Evolutionary conservation across 1,140 invertebrate genomes (phyloP), one percentile per base, ranked within the genome.

Genomic region (Drosophila neocordata): DNA sequence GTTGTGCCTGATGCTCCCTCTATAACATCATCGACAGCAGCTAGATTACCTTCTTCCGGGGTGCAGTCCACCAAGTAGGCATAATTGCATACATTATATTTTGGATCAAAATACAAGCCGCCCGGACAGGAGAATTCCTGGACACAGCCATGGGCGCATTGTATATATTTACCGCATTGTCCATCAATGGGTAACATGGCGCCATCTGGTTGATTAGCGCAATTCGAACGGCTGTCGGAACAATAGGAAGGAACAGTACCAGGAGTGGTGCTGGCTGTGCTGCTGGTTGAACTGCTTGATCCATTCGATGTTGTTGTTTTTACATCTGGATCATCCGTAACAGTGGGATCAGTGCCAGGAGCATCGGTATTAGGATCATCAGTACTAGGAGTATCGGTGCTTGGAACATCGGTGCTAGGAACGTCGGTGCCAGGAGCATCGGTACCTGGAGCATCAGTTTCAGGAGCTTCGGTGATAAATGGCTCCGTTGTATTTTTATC

Each of bases 1-100:
- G 56, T 52, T 2, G 69, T 77, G 13, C 83, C 83, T 24, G 83
- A 87, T 7, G 83, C 83, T 7, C 83, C 83, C 6, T 9, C 69
- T 0, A 77, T 15, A 9, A 48, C 15, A 15, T 82, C 74, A 1
- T 41, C 69, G 0, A 8, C 4, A 4, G 20, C 48, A 56, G 77
- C 77, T 1, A 27, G 51, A 5, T 20, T 37, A n/a, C 8, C 8
- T 8, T 31, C 13, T n/a, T 6, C 4, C 2, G 27, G 22, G 1
- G 11, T 55, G 35, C 83, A 87, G 0, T 88, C 22, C 9, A 87
- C 83, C 8, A 63, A 41, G 56, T 51, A 57, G 6, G 59, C 51
- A n/a, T 63, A 37, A 7, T 87, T 63, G 31, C 83, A 87, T 3
- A 1, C 0, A 4, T 22, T 6, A 6, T 0, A 9, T 0, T 2